phyloP scores from a whole-genome alignment of 2,113 vertebrate species.

The Gorsachius goisagi region DNA sequence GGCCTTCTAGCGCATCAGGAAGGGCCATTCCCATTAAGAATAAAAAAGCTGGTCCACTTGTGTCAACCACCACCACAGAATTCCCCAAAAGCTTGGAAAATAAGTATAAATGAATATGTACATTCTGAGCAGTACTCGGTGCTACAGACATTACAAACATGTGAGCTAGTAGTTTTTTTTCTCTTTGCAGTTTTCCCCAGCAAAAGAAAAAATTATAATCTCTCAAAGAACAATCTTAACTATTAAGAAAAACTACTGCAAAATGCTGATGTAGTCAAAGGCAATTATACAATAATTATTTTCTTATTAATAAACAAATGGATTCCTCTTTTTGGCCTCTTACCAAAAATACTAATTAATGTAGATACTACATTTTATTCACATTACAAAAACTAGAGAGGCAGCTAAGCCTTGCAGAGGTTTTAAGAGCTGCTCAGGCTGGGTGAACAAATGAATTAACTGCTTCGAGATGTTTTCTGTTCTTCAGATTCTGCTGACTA shows the following conservation, averaged over 20 bases:
- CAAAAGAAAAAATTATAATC: background rate
- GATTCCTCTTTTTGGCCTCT: slow-evolving; percentile 72
- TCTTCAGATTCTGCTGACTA: background rate
- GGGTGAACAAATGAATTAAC: slow-evolving; percentile 42
- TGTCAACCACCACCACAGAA: background rate
- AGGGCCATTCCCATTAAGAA: background rate
- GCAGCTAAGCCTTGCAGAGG: slow-evolving; percentile 45
- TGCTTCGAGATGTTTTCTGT: background rate
- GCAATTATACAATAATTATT: slow-evolving; percentile 80
- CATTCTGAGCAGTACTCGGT: background rate
- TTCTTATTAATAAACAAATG: slow-evolving; percentile 85
- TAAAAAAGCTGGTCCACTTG: background rate
- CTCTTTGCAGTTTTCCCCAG: background rate
- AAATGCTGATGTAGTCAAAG: slow-evolving; percentile 68
- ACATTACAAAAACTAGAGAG: slow-evolving; percentile 68
- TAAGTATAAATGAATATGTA: background rate
- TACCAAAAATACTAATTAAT: slow-evolving; percentile 74
- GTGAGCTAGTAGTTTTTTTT: background rate
- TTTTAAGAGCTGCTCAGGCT: background rate
- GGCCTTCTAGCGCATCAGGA: background rate
- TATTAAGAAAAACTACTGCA: slow-evolving; percentile 54
- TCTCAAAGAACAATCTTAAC: too few species aligned
- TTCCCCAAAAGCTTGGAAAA: background rate
- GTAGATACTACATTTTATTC: slow-evolving; percentile 74
- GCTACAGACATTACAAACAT: background rate